Percentiles rank a stretch among this genome's conserved stretches.
Evolutionary conservation across 2,888 invertebrate species (phyloP).

Genomic region (Prosopocoilus inquinatus): DNA sequence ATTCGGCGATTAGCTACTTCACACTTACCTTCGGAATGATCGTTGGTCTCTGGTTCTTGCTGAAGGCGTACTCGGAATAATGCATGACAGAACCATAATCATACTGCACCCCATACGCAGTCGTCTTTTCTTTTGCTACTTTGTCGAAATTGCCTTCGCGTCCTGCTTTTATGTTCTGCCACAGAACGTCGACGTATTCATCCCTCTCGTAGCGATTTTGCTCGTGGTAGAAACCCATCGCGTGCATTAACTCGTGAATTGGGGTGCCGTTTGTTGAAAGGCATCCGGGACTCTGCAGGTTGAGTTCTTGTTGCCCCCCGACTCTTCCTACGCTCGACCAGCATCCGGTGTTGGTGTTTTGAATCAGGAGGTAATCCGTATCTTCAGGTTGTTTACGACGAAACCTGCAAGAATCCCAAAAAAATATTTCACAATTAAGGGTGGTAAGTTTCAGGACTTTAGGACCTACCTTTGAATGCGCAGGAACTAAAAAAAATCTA

Average conservation of each 20-base stretch:
- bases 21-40: slow-evolving; percentile 45
- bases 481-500: no score
- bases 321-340: slow-evolving; percentile 78
- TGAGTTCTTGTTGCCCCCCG: slow-evolving; percentile 67
- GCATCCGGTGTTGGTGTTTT: slow-evolving; percentile 70
- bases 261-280: slow-evolving; percentile 70
- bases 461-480: no score
- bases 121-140: slow-evolving; percentile 55
- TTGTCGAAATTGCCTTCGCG: slow-evolving; percentile 71
- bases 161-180: slow-evolving; percentile 67
- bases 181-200: slow-evolving; percentile 63
- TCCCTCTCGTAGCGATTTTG: slow-evolving; percentile 78
- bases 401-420: slow-evolving; percentile 49
- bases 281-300: slow-evolving; percentile 74
- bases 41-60: slow-evolving; percentile 68
- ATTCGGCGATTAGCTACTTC: not conserved
- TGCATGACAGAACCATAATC: slow-evolving; percentile 85
- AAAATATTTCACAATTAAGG: no score
- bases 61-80: slow-evolving; percentile 76
- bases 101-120: slow-evolving; percentile 70
- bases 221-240: slow-evolving; percentile 77
- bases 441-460: no score
- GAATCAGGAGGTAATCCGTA: slow-evolving; percentile 67
- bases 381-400: slow-evolving; percentile 61
- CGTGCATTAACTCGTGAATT: slow-evolving; percentile 78